Conservation (phyloP, 2,888 invertebrate genomes). For the Spilosoma lubricipeda region DNA sequence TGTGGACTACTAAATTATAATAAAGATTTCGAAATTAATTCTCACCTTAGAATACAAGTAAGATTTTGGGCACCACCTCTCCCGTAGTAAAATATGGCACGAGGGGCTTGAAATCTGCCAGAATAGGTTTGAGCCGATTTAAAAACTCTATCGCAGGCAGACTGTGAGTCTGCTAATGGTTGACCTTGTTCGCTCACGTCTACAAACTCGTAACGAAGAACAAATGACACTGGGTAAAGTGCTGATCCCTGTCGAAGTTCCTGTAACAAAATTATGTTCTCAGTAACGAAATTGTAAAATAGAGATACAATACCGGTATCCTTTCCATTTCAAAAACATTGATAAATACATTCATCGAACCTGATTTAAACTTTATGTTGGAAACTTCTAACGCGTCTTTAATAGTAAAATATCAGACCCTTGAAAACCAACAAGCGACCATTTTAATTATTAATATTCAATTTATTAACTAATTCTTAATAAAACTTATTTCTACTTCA, state of each 20-base stretch:
- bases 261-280: conserved; percentile 53
- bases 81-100: conserved; percentile 93
- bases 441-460: conserved; percentile 22
- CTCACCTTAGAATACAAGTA: conserved; percentile 89
- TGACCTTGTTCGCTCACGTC: conserved; percentile 90
- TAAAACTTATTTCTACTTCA: conserved; percentile 30
- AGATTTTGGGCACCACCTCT: conserved; percentile 92
- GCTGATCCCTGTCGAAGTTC: conserved; percentile 92
- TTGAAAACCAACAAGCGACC: conserved; percentile 3
- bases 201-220: conserved; percentile 93
- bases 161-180: conserved; percentile 85
- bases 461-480: conserved; percentile 28
- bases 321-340: not conserved
- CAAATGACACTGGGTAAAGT: conserved; percentile 91
- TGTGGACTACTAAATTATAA: not conserved
- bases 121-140: conserved; percentile 84
- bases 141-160: conserved; percentile 88
- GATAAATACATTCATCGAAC: not conserved
- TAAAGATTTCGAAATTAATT: not conserved
- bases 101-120: conserved; percentile 90
- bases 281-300: not conserved
- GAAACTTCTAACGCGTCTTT: conserved; percentile 16
- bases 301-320: not conserved
- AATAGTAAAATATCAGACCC: conserved; percentile 9
- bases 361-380: not conserved